Conservation (phyloP, 2,797 vertebrate species). For the Tokudaia tokunoshimensis region DNA sequence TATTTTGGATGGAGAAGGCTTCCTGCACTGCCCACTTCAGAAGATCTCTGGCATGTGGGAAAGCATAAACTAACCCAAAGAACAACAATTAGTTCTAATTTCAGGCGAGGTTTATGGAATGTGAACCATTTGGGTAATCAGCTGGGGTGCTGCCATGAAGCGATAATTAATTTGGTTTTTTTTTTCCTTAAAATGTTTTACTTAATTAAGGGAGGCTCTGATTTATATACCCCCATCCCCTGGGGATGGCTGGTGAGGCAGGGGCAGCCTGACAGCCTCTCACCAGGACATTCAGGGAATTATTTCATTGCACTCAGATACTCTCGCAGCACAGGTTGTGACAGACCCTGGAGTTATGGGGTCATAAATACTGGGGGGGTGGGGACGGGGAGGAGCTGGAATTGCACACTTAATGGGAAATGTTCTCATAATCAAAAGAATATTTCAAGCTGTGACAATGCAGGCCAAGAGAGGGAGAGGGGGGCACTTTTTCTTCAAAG, state of each 20-base stretch:
- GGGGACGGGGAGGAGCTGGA: slow-evolving; percentile 21
- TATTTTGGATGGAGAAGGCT: slow-evolving; percentile 40
- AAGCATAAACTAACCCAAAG: slow-evolving; percentile 83
- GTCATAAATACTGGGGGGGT: slow-evolving; percentile 83
- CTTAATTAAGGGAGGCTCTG: slow-evolving; percentile 89
- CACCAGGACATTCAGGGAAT: slow-evolving; percentile 80
- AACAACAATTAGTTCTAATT: slow-evolving; percentile 87
- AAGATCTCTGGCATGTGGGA: slow-evolving; percentile 74
- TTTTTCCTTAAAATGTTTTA: slow-evolving; percentile 88
- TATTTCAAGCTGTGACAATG: slow-evolving; percentile 84
- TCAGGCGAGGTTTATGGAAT: slow-evolving; percentile 82
- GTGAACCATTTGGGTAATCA: slow-evolving; percentile 86
- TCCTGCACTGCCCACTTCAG: background rate
- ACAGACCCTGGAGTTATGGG: slow-evolving; percentile 87
- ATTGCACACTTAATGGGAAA: slow-evolving; percentile 82
- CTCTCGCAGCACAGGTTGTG: slow-evolving; percentile 83
- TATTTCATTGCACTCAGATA: slow-evolving; percentile 83
- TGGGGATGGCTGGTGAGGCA: slow-evolving; percentile 84
- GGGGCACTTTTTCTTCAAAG: slow-evolving; percentile 61
- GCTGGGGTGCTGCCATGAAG: slow-evolving; percentile 85
- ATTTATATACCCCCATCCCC: slow-evolving; percentile 87
- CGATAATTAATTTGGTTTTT: slow-evolving; percentile 87
- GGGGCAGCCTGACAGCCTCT: slow-evolving; percentile 79
- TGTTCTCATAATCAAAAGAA: slow-evolving; percentile 81
- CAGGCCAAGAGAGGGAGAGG: slow-evolving; percentile 63